Base-by-base conservation (phyloP, 2,888 invertebrate species). In the Conchocele bisecta region DNA sequence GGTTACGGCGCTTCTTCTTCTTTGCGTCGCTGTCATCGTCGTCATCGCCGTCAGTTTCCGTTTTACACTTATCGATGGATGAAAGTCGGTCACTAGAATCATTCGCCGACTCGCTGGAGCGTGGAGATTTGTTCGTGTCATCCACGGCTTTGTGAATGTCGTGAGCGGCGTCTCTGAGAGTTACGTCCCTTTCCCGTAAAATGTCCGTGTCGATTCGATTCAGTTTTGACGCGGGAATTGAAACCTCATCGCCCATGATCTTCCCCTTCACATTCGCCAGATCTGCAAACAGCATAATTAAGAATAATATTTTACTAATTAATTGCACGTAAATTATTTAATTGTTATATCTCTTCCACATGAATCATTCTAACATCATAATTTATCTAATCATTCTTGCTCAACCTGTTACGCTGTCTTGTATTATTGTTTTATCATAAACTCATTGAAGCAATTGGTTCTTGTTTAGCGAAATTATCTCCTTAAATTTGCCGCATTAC, bases 1-100 rank as follows among this genome's bases (percentile, higher is more conserved):
- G 69, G 76, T 91, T 91, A 51, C 91, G 74, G 44, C 91, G 68
- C 74, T 90, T 91, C 83, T 91, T 90, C 71, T 89, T 83, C 77
- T 90, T 87, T n/a, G 76, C 61, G 24, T 86, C 86, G 7, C 75
- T 74, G 31, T 69, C 61, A 37, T 35, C 63, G 57, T 20, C 65
- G 61, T 42, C 65, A 35, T 24, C 59, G 44, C 31, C 71, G 63
- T 22, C 64, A 46, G 24, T 61, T 37, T 24, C 68, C 68, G 13
- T 74, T 28, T 68, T 74, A 53, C 70, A 56, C 2, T 61, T 54
- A 28, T 75, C 75, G 6, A 53, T 50, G 17, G 58, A 33, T 13
- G 71, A 64, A 22, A 75, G 64, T 51, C 75, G 63, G 28, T 75
- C 75, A 35, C 64, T 71, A 17, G 71, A 75, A 44, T 71, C 68